These are phyloP conservation scores for Morelia viridis DNA, from an alignment of 2,797 vertebrate genomes.

Conservation along the genomic window DNA sequence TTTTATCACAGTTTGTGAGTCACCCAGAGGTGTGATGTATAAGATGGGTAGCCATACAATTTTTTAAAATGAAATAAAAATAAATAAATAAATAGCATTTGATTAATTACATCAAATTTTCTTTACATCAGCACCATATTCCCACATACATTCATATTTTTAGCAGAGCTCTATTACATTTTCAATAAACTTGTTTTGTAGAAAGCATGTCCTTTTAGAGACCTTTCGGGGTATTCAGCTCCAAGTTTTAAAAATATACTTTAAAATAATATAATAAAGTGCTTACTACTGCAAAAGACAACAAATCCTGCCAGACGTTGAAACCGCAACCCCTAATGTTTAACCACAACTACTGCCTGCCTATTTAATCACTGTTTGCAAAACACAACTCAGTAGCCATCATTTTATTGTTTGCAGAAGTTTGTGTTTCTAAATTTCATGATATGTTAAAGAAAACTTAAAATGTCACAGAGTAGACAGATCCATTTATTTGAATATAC, in stretches of 20 bases:
- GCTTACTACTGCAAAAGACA: slow-evolving; percentile 32
- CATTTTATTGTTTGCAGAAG: slow-evolving; percentile 35
- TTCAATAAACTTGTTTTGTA: slow-evolving; percentile 16
- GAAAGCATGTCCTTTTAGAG: slow-evolving; percentile 26
- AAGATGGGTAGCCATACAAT: neutral
- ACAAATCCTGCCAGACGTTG: slow-evolving; percentile 21
- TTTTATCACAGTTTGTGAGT: neutral
- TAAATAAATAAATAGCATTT: neutral
- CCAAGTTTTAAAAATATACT: slow-evolving; percentile 13
- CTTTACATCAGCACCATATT: neutral
- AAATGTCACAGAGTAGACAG: slow-evolving; percentile 20
- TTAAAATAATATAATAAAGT: slow-evolving; percentile 9
- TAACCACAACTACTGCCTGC: slow-evolving; percentile 16
- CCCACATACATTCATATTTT: slow-evolving; percentile 11
- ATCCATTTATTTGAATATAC: neutral
- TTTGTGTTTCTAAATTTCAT: slow-evolving; percentile 27
- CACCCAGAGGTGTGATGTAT: neutral
- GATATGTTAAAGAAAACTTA: slow-evolving; percentile 5
- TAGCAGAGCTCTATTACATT: slow-evolving; percentile 10
- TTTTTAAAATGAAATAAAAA: neutral
- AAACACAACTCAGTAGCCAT: slow-evolving; percentile 8
- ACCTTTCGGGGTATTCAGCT: neutral
- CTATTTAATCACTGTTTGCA: slow-evolving; percentile 26
- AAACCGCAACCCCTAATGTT: slow-evolving; percentile 35
- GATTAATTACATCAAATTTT: neutral